Evolutionary conservation across 1,140 invertebrate species (phyloP), one percentile per base, ranked within the genome.

Genomic region (Drosophila navojoa): DNA sequence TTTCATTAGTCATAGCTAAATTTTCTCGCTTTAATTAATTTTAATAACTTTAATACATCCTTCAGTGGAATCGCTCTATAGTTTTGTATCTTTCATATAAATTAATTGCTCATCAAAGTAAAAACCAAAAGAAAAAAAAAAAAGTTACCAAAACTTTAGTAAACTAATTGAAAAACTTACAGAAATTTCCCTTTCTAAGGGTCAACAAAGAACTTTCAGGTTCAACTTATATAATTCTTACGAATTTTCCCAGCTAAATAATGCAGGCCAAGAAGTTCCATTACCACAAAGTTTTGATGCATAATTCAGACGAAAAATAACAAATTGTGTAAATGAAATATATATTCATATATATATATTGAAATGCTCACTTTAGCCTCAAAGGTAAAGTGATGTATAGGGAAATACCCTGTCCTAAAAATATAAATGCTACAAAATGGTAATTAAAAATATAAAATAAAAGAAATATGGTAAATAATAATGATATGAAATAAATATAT

Each of bases 201-300:
- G n/a, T 19, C 4, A 29, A 47, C 2, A 16, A 5, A 10, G 11
- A 45, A 59, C 25, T 32, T 32, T 32, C 32, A 32, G 32, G 32
- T 32, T 32, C 32, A 32, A 32, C 32, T 45, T 59, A 10, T 3
- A 11, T 59, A 29, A 7, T 25, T 50, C 52, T 40, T 55, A 63
- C 32, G 16, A 40, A 42, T 69, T 74, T 38, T 16, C 27, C 62
- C 62, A 47, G 47, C 25, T 74, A 50, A 74, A 63, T 74, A 61
- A 74, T 70, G 62, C n/a, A 73, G 38, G 29, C 27, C 4, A 42
- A 49, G 32, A 49, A 55, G 54, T 13, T 38, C 45, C 15, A 44
- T 62, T 35, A 5, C n/a, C n/a, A 7, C 13, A 25, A 44, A 66
- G 42, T 63, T 29, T 13, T 54, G 0, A 64, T 71, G 27, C 60